phyloP scores from a whole-genome alignment of 2,888 invertebrate species.

The Ptilodon capucinus region DNA sequence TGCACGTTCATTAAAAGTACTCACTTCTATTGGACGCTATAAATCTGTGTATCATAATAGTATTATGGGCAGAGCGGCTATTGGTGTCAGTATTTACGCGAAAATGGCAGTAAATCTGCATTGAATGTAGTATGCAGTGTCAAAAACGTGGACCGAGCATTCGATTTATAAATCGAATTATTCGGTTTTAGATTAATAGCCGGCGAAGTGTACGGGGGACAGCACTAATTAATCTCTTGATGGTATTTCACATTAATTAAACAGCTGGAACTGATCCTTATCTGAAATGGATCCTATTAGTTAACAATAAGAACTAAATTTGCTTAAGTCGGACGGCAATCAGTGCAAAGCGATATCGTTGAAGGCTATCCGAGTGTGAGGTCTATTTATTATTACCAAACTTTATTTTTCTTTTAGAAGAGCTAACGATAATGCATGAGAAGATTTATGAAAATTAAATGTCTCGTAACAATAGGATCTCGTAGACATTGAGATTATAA shows the following conservation, averaged over 20 bases:
- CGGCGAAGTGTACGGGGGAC: conserved; percentile 69
- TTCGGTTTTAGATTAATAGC: conserved; percentile 70
- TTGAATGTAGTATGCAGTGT: conserved; percentile 51
- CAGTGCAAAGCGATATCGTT: conserved; percentile 38
- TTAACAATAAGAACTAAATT: conserved; percentile 20
- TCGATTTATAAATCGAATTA: conserved; percentile 68
- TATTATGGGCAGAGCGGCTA: conserved; percentile 45
- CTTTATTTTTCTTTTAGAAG: conserved; percentile 42
- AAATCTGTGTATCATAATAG: conserved; percentile 48
- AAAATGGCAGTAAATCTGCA: conserved; percentile 60
- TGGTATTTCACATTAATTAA: conserved; percentile 70
- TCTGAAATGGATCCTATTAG: conserved; percentile 24
- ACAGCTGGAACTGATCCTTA: conserved; percentile 26
- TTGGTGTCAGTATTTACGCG: conserved; percentile 51
- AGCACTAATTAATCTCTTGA: conserved; percentile 75
- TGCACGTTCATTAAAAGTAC: conserved; percentile 16
- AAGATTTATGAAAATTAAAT: conserved; percentile 68
- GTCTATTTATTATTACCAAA: conserved; percentile 55
- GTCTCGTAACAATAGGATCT: conserved; percentile 60
- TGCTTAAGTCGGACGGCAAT: conserved; percentile 17
- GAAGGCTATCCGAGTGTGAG: conserved; percentile 65
- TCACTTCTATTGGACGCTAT: conserved; percentile 40
- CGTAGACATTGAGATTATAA: conserved; percentile 63
- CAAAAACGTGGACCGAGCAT: conserved; percentile 62
- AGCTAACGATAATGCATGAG: conserved; percentile 44